Base-by-base conservation (phyloP, 2,888 invertebrate genomes). In the Galeruca laticollis region DNA sequence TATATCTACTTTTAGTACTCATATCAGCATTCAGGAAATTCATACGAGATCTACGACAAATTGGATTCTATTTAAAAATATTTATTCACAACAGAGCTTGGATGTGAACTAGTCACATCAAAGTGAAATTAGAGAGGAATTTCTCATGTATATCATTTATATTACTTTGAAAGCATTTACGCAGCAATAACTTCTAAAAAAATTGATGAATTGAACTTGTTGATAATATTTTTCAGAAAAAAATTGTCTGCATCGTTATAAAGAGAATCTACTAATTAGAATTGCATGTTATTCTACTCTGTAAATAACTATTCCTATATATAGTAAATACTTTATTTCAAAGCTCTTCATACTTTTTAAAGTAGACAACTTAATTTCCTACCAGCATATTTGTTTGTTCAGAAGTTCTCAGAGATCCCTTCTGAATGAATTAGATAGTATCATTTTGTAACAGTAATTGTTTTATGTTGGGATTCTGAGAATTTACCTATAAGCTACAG, bases 111-210 rank as follows among this genome's bases (percentile, higher is more conserved):
- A 43, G 10, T n/a, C 4, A 37, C 52, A 52, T 62, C 62, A 62
- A 62, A 62, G 52, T 37, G n/a, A 61, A 52, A 52, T 61, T 51
- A 35, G 20, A 60, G 33, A 11, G 61, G 33, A 61, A 61, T 35
- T 52, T 52, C 5, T 57, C 33, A 47, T 15, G 9, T 43, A n/a
- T 43, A 43, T 43, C n/a, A 43, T 43, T 43, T 6, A 13, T n/a
- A 43, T 43, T 43, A 43, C 13, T 43, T 15, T 43, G 4, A 15
- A 13, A n/a, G 2, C 43, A 15, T 47, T 47, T 47, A 8, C 47
- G 47, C 47, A 47, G 15, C 47, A 47, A 18, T 47, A 18, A 47
- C 10, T 47, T 47, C 15, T 10, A 8, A 47, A 47, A 47, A 47
- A 1, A n/a, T 18, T 47, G 1, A 18, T 18, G 15, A 9, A 9